Conservation (phyloP, 2,113 vertebrate species). For the Pluvianellus socialis region DNA sequence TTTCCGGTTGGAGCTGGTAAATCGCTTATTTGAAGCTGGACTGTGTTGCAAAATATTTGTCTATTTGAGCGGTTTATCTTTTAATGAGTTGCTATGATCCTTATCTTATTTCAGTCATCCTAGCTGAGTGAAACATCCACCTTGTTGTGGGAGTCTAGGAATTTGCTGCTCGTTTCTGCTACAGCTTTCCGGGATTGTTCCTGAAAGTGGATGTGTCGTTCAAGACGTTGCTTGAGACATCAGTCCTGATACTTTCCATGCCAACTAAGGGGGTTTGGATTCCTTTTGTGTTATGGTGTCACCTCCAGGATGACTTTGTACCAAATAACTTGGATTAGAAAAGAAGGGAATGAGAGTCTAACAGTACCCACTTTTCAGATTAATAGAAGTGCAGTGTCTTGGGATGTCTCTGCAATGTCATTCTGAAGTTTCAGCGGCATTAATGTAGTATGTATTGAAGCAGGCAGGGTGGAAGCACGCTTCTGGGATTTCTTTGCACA, state of each 20-base stretch:
- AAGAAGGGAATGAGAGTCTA: background rate
- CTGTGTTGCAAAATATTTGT: background rate
- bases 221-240: background rate
- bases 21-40: background rate
- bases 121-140: background rate
- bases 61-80: background rate
- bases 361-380: background rate
- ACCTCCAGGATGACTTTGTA: background rate
- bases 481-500: background rate
- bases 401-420: background rate
- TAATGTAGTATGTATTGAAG: rapidly evolving
- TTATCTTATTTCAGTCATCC: background rate
- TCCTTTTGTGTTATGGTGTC: background rate
- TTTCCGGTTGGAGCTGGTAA: background rate
- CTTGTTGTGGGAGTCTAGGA: background rate
- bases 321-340: background rate
- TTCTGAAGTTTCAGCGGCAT: background rate
- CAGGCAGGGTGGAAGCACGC: background rate
- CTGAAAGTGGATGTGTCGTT: background rate
- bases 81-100: background rate
- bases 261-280: background rate
- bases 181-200: background rate
- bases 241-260: background rate
- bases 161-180: background rate
- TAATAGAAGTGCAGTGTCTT: background rate